Evolutionary conservation across 2,113 vertebrate species (phyloP).

Genomic region (Chionomys nivalis): DNA sequence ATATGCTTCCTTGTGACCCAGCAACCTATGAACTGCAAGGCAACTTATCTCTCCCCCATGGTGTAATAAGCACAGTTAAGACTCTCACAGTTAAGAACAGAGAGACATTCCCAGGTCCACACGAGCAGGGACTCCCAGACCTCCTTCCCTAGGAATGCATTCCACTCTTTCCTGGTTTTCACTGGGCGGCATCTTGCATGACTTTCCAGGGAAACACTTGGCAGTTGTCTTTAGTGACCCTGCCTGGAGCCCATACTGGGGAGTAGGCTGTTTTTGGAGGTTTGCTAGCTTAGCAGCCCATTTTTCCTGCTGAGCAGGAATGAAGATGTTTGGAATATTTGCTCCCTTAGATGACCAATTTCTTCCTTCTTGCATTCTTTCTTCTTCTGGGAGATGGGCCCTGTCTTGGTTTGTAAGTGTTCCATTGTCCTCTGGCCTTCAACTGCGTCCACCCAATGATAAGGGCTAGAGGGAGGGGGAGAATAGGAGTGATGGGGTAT

Average conservation of each 20-base stretch:
- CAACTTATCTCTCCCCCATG: neutral
- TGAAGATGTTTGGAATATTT: neutral
- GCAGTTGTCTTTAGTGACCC: neutral
- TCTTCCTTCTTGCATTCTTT: neutral
- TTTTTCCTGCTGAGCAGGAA: neutral
- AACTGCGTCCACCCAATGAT: neutral
- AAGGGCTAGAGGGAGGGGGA: neutral
- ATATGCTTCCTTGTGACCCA: neutral
- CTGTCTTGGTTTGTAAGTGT: neutral
- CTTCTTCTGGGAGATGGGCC: neutral
- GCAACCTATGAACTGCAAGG: constrained; percentile 10
- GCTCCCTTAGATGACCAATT: neutral
- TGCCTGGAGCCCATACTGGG: neutral
- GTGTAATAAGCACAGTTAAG: neutral
- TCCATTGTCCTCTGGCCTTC: constrained; percentile 17
- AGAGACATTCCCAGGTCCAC: neutral
- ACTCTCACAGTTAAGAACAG: neutral
- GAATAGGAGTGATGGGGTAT: neutral
- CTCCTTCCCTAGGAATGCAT: neutral
- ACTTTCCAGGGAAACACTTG: neutral
- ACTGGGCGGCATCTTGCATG: neutral
- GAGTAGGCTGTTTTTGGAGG: neutral
- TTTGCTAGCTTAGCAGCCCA: neutral
- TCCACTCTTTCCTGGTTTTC: neutral
- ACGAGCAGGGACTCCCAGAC: neutral